These are phyloP conservation scores for Trogon melanurus DNA, from an alignment of 2,113 vertebrate species.

Conservation along the genomic window DNA sequence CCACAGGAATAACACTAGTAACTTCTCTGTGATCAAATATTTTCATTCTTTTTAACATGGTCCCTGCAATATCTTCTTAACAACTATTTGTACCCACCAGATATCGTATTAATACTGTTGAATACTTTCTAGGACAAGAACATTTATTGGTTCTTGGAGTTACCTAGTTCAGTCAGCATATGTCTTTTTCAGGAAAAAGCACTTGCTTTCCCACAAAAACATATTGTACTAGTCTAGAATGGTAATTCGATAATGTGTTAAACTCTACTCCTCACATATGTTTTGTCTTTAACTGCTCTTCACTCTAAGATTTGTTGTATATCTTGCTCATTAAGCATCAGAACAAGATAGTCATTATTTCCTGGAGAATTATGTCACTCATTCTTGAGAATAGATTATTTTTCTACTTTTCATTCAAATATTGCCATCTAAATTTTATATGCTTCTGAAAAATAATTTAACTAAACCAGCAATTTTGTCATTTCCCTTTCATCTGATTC, in stretches of 20 bases:
- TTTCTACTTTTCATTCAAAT: background rate
- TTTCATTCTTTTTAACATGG: background rate
- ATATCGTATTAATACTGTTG: background rate
- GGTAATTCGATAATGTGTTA: background rate
- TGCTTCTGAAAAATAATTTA: background rate
- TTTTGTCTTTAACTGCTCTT: background rate
- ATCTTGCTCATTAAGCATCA: background rate
- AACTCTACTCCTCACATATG: too few relatives aligned
- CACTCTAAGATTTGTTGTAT: background rate
- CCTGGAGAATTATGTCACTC: background rate
- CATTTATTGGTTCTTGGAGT: background rate
- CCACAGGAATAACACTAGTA: background rate
- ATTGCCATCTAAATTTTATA: background rate
- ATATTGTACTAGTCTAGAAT: background rate
- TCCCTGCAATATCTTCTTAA: too few relatives aligned
- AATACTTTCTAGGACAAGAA: background rate
- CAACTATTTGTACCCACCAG: background rate
- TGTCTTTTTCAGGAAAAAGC: background rate
- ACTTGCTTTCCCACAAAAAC: background rate
- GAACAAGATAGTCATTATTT: background rate
- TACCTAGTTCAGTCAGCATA: background rate
- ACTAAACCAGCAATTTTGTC: background rate
- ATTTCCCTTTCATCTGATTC: fast-evolving
- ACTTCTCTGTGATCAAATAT: background rate
- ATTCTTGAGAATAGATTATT: background rate